Evolutionary conservation across 2,888 invertebrate genomes (phyloP).

Genomic region (Acanthosepion esculentum): DNA sequence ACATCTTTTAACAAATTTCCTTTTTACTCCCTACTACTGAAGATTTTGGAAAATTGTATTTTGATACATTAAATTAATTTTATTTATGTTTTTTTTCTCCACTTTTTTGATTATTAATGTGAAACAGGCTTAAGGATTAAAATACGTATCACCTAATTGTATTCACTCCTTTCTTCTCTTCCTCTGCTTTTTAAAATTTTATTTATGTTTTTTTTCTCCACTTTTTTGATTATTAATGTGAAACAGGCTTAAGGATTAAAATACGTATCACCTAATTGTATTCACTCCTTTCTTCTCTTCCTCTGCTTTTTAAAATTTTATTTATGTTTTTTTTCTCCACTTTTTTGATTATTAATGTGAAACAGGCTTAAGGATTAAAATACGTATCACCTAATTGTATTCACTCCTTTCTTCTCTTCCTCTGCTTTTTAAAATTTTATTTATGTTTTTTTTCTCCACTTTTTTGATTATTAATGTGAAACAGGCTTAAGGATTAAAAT

Average conservation of each 20-base stretch:
- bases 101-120: not conserved
- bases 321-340: not conserved
- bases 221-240: not conserved
- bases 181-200: not conserved
- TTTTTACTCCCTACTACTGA: accelerated
- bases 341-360: not conserved
- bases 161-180: too few relatives aligned
- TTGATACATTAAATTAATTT: not conserved
- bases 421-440: not conserved
- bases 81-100: not conserved
- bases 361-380: not conserved
- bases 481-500: not conserved
- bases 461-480: not conserved
- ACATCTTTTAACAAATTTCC: too few relatives aligned
- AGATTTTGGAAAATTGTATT: not conserved
- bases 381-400: too few relatives aligned
- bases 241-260: not conserved
- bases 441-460: not conserved
- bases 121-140: not conserved
- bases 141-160: too few relatives aligned
- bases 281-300: too few relatives aligned
- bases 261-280: too few relatives aligned
- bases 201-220: not conserved
- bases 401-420: too few relatives aligned
- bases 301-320: not conserved